Base-by-base conservation (phyloP, 2,797 vertebrate species). In the Morus bassanus region DNA sequence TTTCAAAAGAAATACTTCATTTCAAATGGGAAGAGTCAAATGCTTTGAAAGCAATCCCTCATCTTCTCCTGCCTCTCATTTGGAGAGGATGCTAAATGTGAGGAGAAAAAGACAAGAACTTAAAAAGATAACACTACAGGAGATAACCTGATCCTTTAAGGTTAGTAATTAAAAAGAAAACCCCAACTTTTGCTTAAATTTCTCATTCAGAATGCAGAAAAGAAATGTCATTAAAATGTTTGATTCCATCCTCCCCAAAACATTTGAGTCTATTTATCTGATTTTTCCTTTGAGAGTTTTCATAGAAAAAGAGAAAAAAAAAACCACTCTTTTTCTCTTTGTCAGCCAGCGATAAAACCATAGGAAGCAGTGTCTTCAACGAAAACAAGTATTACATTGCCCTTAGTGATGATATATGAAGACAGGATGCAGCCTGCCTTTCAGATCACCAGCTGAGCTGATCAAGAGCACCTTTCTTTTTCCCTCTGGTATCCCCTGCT, bases 291-390 rank as follows among this genome's bases (percentile, higher is more conserved):
- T 6, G 5, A 69, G 16, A 64, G 3, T 30, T 59, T 93, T 60
- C 5, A 3, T 10, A 74, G 22, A 10, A 39, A 74, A 57, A 45
- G 19, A 82, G 3, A 6, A 6, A 0, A 2, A 3, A 23, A 19
- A 50, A 7, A 2, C 2, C 12, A 7, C 4, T 10, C 0, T n/a
- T 41, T n/a, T 70, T 74, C 23, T 30, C 53, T 81, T 50, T 15
- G 6, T 28, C 19, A 64, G 56, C 8, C 16, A 78, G 17, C 19
- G 80, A 48, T n/a, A 63, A 0, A 31, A 57, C 19, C 16, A 46
- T 7, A 78, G 25, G 10, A 75, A 75, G 48, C 8, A 25, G 9
- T 35, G 37, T 30, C 35, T 72, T 93, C 76, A 64, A 64, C 1
- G 7, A 59, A 46, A 89, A 69, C 4, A 79, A 77, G 10, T 33